Evolutionary conservation across 2,888 invertebrate genomes (phyloP), one percentile per base, ranked within the genome.

Genomic region (Torymus tubicola): DNA sequence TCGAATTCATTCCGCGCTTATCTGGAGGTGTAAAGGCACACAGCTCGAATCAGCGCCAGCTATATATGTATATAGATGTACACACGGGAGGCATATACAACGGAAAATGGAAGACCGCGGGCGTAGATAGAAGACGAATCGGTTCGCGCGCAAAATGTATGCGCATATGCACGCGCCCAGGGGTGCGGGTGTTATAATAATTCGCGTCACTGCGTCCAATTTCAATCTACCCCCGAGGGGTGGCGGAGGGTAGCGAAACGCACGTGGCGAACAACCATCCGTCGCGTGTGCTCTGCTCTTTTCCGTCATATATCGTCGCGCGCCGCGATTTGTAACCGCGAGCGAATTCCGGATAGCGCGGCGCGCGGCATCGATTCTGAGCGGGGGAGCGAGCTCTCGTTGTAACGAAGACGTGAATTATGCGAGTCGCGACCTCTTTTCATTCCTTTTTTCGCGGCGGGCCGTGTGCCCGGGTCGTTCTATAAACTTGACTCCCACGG

Each of bases 181-280:
- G 82, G 82, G 85, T 87, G 88, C 89, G 82, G 82, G 85, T 88
- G 88, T 89, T 89, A 89, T 89, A 89, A 89, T 89, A 89, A 88
- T 88, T 87, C 88, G 89, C 88, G 83, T 87, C 86, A 85, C 88
- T 89, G 89, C 85, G 84, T 88, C 85, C 89, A 88, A 88, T 89
- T 88, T 88, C 89, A 88, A 89, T 89, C 84, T 87, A 84, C 24
- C 24, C 3, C 24, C 24, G 24, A n/a, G n/a, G n/a, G n/a, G n/a
- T n/a, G n/a, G 24, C 24, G 24, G 24, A 3, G 24, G 24, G 3
- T 2, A 24, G 24, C 2, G 24, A 24, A 24, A 24, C 24, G 24
- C 24, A 24, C 24, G 24, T 24, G 24, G 24, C 24, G 24, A 24
- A 24, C 24, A n/a, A n/a, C n/a, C 24, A 24, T 24, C 24, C 24